Percentiles rank a stretch among this genome's conserved stretches.
These are phyloP conservation scores for Drosophila nr. perissopoda DNA, from an alignment of 2,888 invertebrate species.

Conservation along the genomic window DNA sequence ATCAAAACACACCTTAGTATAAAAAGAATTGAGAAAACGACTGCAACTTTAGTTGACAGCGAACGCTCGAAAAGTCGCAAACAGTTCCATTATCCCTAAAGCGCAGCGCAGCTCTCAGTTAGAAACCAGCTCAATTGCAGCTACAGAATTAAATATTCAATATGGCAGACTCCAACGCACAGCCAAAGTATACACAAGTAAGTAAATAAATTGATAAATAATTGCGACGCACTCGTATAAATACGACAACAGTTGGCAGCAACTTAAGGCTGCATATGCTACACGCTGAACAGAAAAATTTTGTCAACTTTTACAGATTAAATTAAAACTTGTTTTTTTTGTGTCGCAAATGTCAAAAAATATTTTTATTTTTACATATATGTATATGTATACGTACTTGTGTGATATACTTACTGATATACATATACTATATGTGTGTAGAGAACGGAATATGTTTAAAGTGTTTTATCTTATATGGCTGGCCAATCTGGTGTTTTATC, in stretches of 20 bases:
- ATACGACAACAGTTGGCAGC: background rate
- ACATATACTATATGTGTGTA: background rate
- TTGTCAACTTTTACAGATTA: conserved; percentile 2
- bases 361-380: background rate
- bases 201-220: conserved; percentile 34
- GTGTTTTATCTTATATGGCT: conserved; percentile 1
- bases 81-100: conserved; percentile 1
- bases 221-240: background rate
- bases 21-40: conserved; percentile 42
- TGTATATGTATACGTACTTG: background rate
- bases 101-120: background rate
- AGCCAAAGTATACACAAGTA: conserved; percentile 73
- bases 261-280: conserved; percentile 1
- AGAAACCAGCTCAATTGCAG: background rate
- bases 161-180: conserved; percentile 65
- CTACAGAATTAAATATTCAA: conserved; percentile 24
- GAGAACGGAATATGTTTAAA: background rate
- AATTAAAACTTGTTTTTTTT: conserved; percentile 41
- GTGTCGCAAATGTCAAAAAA: conserved; percentile 10
- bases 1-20: conserved; percentile 43
- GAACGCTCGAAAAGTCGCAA: conserved; percentile 39
- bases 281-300: background rate
- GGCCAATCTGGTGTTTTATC: conserved; percentile 12
- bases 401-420: background rate
- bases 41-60: conserved; percentile 55